phyloP scores from a whole-genome alignment of 1,140 invertebrate genomes.

The Oryctes rhinoceros region DNA sequence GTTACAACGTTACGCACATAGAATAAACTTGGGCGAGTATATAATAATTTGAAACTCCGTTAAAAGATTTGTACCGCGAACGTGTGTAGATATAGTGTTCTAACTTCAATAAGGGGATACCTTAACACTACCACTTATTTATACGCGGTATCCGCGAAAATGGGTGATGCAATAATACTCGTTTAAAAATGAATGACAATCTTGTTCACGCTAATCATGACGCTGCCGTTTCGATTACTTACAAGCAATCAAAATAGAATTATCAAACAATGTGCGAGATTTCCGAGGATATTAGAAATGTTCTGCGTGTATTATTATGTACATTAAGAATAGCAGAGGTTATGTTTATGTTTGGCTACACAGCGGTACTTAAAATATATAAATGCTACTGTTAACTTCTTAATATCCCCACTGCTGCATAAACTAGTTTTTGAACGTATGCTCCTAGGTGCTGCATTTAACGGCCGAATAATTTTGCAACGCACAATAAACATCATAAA shows the following conservation, averaged over 20 bases:
- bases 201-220: constrained; percentile 11
- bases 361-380: neutral
- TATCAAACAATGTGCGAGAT: neutral
- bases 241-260: constrained; percentile 13
- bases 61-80: neutral
- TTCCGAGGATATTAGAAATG: too few relatives aligned
- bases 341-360: constrained; percentile 30
- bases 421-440: neutral
- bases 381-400: constrained; percentile 6
- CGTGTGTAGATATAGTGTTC: constrained; percentile 21
- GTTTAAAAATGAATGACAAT: constrained; percentile 21
- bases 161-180: constrained; percentile 27
- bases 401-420: constrained; percentile 11
- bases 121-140: constrained; percentile 20
- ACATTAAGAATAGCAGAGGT: neutral
- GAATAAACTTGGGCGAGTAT: neutral
- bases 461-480: constrained; percentile 1
- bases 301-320: neutral
- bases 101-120: constrained; percentile 17
- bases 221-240: constrained; percentile 16
- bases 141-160: constrained; percentile 24
- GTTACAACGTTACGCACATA: neutral
- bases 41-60: neutral
- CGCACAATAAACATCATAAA: neutral
- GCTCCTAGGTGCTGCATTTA: neutral